phyloP scores from a whole-genome alignment of 2,888 invertebrate species.

The Platynereis dumerilii region DNA sequence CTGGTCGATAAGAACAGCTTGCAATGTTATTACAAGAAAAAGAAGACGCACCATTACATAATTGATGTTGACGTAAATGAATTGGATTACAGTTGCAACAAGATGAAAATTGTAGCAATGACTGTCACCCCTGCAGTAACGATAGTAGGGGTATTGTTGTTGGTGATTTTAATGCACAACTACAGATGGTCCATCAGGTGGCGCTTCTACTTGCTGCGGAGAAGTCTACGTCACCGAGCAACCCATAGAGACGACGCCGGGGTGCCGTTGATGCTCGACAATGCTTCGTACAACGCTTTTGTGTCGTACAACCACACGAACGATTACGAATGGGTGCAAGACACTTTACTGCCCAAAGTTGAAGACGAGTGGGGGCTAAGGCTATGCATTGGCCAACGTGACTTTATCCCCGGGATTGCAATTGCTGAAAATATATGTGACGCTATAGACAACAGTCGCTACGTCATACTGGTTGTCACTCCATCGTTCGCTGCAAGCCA shows the following conservation, averaged over 20 bases:
- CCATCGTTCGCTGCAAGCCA: not conserved
- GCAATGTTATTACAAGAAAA: not conserved
- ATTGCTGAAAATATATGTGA: slow-evolving; percentile 7
- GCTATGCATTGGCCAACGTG: not conserved
- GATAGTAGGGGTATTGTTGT: not conserved
- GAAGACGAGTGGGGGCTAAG: not conserved
- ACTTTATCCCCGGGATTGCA: not conserved
- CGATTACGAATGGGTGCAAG: slow-evolving; percentile 2
- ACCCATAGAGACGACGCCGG: not conserved
- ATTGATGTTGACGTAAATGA: not conserved
- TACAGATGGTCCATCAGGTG: not conserved
- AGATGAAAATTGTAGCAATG: not conserved
- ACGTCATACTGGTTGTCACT: not conserved
- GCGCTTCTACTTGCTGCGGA: not conserved
- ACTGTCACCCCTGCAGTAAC: not conserved
- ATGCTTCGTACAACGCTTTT: not conserved
- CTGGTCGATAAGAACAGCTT: not conserved
- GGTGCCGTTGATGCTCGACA: not conserved
- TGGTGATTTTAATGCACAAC: not conserved
- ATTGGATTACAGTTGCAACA: no score
- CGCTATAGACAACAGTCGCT: not conserved
- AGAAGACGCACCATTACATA: not conserved
- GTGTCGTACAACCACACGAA: slow-evolving; percentile 1
- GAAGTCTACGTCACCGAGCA: not conserved
- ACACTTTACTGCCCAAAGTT: not conserved